Percentiles rank a stretch among this genome's conserved stretches.
These are phyloP conservation scores for Drosophila diplacantha DNA, from an alignment of 2,888 invertebrate species.

Conservation along the genomic window DNA sequence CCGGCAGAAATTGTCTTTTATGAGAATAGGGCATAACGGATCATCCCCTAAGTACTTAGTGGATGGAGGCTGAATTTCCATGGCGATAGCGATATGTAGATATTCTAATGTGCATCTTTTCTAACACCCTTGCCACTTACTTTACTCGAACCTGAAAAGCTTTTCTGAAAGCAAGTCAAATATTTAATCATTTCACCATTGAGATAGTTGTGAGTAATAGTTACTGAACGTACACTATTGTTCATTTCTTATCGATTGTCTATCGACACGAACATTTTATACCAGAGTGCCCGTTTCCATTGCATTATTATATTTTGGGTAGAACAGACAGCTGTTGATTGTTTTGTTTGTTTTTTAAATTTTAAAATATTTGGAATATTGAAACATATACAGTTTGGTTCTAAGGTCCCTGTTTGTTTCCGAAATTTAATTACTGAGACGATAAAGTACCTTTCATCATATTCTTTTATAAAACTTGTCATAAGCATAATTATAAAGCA, in stretches of 20 bases:
- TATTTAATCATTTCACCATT: neutral
- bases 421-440: neutral
- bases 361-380: neutral
- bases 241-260: neutral
- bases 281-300: neutral
- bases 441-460: neutral
- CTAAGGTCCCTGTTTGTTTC: no score
- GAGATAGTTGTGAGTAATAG: neutral
- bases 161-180: neutral
- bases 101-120: neutral
- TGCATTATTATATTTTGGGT: neutral
- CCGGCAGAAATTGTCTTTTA: neutral
- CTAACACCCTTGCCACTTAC: neutral
- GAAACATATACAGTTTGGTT: neutral
- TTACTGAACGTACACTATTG: neutral
- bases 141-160: neutral
- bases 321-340: neutral
- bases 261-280: neutral
- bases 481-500: neutral
- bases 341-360: neutral
- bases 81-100: neutral
- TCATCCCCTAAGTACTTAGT: neutral
- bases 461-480: neutral
- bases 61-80: neutral
- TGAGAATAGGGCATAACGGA: neutral